These are phyloP conservation scores for Petrocephalus sullivani DNA, from an alignment of 2,797 vertebrate species.

Conservation along the genomic window DNA sequence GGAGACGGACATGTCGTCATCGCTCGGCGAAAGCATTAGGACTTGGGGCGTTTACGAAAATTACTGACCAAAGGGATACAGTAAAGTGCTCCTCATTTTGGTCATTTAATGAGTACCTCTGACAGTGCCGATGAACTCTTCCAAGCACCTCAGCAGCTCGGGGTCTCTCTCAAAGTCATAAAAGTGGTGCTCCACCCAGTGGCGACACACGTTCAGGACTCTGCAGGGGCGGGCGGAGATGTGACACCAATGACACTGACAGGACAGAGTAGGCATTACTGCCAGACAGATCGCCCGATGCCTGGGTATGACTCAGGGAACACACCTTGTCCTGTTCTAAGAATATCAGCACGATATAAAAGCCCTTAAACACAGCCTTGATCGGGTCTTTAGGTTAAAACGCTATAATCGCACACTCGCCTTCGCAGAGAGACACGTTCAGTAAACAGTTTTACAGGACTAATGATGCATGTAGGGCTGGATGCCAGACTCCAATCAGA, in stretches of 20 bases:
- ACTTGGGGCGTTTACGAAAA: background rate
- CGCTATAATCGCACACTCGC: background rate
- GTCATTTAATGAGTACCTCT: background rate
- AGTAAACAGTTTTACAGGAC: background rate
- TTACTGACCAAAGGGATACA: background rate
- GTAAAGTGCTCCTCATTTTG: background rate
- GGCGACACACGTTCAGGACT: slow-evolving; percentile 93
- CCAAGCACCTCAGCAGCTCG: slow-evolving; percentile 78
- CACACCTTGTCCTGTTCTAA: background rate
- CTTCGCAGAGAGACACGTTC: background rate
- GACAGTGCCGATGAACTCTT: slow-evolving; percentile 79
- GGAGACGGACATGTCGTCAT: background rate
- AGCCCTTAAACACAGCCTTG: background rate
- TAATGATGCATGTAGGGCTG: background rate
- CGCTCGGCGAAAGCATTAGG: background rate
- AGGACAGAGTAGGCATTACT: background rate
- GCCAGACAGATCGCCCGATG: background rate
- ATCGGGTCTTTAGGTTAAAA: background rate
- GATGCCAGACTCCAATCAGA: background rate
- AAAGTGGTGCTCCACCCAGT: slow-evolving; percentile 99
- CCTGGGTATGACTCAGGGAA: background rate
- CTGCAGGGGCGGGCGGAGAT: slow-evolving; percentile 48
- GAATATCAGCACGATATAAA: background rate
- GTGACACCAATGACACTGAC: background rate
- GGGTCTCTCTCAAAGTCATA: slow-evolving; percentile 95